Evolutionary conservation across 2,113 vertebrate species (phyloP), one percentile per base, ranked within the genome.

Genomic region (Salvelinus namaycush): DNA sequence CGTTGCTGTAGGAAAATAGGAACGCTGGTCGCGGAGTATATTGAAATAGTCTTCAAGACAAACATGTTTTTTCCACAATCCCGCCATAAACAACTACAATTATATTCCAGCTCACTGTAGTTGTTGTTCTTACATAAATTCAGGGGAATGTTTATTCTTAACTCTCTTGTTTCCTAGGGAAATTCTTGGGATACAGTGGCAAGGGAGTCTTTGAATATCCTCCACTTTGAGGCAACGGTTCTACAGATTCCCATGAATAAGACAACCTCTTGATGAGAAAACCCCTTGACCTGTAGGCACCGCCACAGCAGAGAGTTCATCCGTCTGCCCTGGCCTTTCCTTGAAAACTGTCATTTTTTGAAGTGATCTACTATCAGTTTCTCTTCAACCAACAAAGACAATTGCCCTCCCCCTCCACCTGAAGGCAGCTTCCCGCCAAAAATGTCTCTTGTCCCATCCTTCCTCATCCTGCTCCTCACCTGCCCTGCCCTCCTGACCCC

Each of bases 391-490:
- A 8, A 68, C 24, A 31, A 31, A 16, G 16, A 31, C 67, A 34
- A 44, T 44, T 44, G 67, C 12, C 9, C 34, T 48, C 12, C 34
- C 29, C 67, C 18, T 68, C 31, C 31, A n/a, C 16, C 5, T 68
- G 44, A 65, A 12, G 64, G 18, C 68, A 26, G 3, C 22, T 66
- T 73, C 57, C 31, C 3, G 22, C 26, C 9, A 16, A 67, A 62
- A 0, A 89, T 91, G 89, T 24, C 39, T 22, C 59, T 77, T 67
- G 3, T 26, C 18, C 65, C 76, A 31, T 54, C 80, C 83, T 60
- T 80, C 68, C 34, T 93, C 78, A 4, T 87, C 73, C 48, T 92
- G 74, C 73, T 83, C 48, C 75, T 86, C 67, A 78, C 83, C 7
- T 18, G 72, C 64, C 80, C 82, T 0, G 75, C 77, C 79, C 78